Conservation (phyloP, 2,797 vertebrate species). For the Melanotaenia nigrans region DNA sequence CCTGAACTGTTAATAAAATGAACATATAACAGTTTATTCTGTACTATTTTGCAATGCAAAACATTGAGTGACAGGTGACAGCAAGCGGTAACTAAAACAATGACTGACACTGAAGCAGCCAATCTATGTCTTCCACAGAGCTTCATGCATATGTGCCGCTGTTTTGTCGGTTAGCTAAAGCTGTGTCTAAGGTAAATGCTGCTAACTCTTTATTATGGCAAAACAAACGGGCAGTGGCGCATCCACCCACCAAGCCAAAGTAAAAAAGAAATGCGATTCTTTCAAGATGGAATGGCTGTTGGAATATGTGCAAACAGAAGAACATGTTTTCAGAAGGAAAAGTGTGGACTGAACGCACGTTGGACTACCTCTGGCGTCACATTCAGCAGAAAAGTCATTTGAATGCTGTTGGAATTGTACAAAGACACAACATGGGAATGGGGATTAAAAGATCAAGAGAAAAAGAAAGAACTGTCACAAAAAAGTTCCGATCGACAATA, state of each 20-base stretch:
- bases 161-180: too few species aligned
- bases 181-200: too few species aligned
- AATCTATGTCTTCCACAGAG: too few species aligned
- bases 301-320: slow-evolving; percentile 21
- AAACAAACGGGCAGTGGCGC: neutral
- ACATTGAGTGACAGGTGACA: too few species aligned
- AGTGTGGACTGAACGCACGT: too few species aligned
- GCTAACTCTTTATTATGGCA: neutral
- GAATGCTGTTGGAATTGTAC: slow-evolving; percentile 47
- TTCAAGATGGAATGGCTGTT: slow-evolving; percentile 49
- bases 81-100: too few species aligned
- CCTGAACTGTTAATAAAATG: too few species aligned
- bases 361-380: slow-evolving; percentile 41
- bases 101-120: too few species aligned
- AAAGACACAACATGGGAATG: slow-evolving; percentile 31
- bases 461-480: slow-evolving; percentile 31
- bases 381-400: slow-evolving; percentile 33
- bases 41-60: too few species aligned
- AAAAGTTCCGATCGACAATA: slow-evolving; percentile 49
- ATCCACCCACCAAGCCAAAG: slow-evolving; percentile 33
- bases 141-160: too few species aligned
- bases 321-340: slow-evolving; percentile 20
- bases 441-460: slow-evolving; percentile 38
- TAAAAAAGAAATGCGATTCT: slow-evolving; percentile 35
- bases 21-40: too few species aligned